These are phyloP conservation scores for Ranitomeya imitator DNA, from an alignment of 2,113 vertebrate species.

Conservation along the genomic window DNA sequence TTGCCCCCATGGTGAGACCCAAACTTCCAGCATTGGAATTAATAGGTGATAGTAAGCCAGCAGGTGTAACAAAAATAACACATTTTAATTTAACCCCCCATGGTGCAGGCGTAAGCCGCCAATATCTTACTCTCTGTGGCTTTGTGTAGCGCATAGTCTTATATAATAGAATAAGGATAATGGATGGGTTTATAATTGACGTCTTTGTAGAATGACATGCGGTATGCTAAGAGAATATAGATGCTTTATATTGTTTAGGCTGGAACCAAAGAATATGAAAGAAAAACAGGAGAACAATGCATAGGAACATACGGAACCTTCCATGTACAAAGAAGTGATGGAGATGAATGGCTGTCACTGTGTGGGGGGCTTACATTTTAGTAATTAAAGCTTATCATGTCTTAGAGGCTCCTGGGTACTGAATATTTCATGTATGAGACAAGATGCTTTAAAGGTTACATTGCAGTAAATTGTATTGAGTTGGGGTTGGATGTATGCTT, in stretches of 20 bases:
- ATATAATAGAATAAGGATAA: constrained; percentile 1
- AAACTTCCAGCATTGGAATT: neutral
- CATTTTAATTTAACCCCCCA: constrained; percentile 5
- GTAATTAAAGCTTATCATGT: constrained; percentile 6
- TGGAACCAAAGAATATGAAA: neutral
- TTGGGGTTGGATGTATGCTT: neutral
- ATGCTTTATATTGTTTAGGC: neutral
- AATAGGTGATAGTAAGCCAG: constrained; percentile 1
- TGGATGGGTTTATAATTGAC: neutral
- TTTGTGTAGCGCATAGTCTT: neutral
- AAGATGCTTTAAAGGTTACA: neutral
- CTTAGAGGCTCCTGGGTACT: neutral
- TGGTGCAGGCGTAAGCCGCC: neutral
- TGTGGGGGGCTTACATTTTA: neutral
- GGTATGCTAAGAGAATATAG: neutral
- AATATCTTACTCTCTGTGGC: neutral
- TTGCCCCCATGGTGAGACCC: constrained; percentile 6
- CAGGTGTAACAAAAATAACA: constrained; percentile 11
- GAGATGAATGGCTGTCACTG: neutral
- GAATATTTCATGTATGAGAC: neutral
- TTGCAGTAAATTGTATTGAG: neutral
- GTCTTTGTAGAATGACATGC: neutral
- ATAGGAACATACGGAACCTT: neutral
- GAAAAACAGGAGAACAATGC: constrained; percentile 10
- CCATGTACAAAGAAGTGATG: neutral